These are phyloP conservation scores for Acrobasis suavella DNA, from an alignment of 2,888 invertebrate species.

Conservation along the genomic window DNA sequence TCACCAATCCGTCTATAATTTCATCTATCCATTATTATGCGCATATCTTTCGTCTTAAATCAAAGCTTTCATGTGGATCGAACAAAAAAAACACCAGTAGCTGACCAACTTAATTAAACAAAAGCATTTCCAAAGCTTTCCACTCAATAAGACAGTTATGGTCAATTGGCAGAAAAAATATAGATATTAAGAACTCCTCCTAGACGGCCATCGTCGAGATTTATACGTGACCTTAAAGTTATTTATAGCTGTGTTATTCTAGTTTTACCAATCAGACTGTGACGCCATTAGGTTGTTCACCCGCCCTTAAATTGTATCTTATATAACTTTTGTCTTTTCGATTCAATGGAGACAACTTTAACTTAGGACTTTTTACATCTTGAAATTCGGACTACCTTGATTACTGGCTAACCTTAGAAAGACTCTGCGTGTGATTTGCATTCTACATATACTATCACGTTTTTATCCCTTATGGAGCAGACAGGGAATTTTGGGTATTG, in stretches of 20 bases:
- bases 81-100: not conserved
- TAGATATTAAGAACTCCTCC: slow-evolving; percentile 9
- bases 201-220: slow-evolving; percentile 2
- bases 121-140: not conserved
- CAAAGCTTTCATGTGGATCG: no score
- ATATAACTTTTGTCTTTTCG: not conserved
- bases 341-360: not conserved
- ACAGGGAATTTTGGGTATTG: no score
- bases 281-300: slow-evolving; percentile 7
- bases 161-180: slow-evolving; percentile 5
- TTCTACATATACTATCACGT: no score
- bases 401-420: no score
- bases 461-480: no score
- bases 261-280: not conserved
- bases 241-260: slow-evolving; percentile 22
- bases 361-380: not conserved
- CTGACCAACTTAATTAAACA: not conserved
- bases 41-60: no score
- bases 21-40: no score
- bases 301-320: not conserved
- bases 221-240: slow-evolving; percentile 11
- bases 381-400: no score
- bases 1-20: no score
- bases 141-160: not conserved
- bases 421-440: no score